Conservation (phyloP, 2,797 vertebrate genomes). For the Cynopterus sphinx region DNA sequence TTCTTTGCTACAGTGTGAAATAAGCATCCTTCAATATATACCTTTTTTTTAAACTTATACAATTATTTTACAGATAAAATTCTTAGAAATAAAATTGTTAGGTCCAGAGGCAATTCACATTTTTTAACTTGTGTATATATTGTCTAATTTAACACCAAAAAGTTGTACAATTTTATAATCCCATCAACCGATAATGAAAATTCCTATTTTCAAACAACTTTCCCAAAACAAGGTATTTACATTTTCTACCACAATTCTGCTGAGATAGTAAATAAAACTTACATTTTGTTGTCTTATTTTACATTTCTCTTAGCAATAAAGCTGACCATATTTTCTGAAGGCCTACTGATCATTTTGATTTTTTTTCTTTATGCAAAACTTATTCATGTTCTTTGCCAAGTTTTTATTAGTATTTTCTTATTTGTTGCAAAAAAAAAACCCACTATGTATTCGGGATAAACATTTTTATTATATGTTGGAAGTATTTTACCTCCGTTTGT, state of each 20-base stretch:
- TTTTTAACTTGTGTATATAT: not conserved
- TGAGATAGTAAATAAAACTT: not conserved
- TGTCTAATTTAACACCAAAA: not conserved
- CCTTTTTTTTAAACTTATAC: not conserved
- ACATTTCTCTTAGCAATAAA: not conserved
- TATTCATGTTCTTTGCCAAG: not conserved
- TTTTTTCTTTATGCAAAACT: not conserved
- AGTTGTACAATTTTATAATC: not conserved
- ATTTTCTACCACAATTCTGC: not conserved
- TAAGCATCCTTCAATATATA: not conserved
- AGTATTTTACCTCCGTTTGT: not conserved
- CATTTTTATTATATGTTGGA: not conserved
- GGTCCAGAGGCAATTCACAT: not conserved
- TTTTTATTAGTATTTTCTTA: not conserved
- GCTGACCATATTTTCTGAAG: not conserved
- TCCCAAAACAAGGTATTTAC: not conserved
- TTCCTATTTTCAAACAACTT: not conserved
- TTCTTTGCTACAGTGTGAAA: not conserved
- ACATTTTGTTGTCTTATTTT: not conserved
- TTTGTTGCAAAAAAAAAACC: not conserved
- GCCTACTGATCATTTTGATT: not conserved
- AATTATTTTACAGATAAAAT: constrained; percentile 23
- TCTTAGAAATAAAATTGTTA: constrained; percentile 15
- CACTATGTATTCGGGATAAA: not conserved
- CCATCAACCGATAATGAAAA: not conserved